These are phyloP conservation scores for Chroicocephalus ridibundus DNA, from an alignment of 2,113 vertebrate genomes.

Conservation along the genomic window DNA sequence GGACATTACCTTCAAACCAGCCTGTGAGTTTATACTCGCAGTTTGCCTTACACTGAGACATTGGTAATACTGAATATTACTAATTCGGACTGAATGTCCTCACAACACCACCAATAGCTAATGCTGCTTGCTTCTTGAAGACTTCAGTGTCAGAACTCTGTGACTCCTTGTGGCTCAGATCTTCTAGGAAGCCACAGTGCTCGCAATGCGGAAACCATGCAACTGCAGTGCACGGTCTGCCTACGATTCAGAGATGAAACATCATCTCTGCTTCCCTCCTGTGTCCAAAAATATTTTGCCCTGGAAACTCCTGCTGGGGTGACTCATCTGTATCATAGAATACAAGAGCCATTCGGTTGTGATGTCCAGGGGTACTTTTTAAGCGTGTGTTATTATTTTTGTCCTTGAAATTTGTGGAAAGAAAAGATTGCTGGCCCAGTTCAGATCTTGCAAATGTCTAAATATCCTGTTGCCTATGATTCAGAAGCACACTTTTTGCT, in stretches of 20 bases:
- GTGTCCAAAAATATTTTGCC: neutral
- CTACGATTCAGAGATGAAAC: neutral
- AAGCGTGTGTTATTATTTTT: neutral
- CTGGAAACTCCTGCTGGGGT: neutral
- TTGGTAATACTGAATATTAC: neutral
- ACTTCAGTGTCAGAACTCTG: neutral
- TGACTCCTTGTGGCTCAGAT: neutral
- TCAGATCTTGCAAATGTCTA: neutral
- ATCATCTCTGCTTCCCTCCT: neutral
- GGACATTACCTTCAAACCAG: neutral
- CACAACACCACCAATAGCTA: neutral
- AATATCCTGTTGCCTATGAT: neutral
- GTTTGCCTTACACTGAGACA: neutral
- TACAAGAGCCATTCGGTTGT: accelerated
- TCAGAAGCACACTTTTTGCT: neutral
- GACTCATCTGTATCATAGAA: neutral
- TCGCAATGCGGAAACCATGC: neutral
- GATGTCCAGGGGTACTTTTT: accelerated
- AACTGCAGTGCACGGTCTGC: neutral
- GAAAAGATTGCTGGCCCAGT: neutral
- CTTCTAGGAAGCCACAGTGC: neutral
- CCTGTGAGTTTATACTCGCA: neutral
- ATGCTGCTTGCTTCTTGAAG: neutral
- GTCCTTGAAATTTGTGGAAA: neutral
- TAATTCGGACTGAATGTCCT: neutral